Conservation (phyloP, 2,888 invertebrate genomes). For the Therioaphis trifolii region DNA sequence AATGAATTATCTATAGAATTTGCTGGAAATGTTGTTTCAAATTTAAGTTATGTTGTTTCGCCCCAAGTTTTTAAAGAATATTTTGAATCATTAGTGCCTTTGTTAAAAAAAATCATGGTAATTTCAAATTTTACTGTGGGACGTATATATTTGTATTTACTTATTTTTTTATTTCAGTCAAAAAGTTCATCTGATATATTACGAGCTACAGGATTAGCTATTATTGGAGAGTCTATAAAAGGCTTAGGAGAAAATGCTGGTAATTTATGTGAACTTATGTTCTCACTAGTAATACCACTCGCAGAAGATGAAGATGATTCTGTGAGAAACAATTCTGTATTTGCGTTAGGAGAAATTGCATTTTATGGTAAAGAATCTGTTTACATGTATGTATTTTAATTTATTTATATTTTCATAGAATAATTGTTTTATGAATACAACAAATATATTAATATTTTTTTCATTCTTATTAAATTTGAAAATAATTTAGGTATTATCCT, state of each 20-base stretch:
- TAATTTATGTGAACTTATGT: constrained; percentile 71
- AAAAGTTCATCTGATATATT: constrained; percentile 64
- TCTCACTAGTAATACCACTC: constrained; percentile 75
- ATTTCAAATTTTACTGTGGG: not conserved
- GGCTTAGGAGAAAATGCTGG: constrained; percentile 71
- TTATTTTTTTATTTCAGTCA: constrained; percentile 24
- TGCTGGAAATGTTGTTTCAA: constrained; percentile 51
- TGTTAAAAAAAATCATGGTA: constrained; percentile 59
- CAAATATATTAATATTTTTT: not conserved
- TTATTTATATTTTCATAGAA: not conserved
- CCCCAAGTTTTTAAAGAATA: constrained; percentile 41
- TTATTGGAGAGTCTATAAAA: constrained; percentile 79
- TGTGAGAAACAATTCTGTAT: constrained; percentile 82
- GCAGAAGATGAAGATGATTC: constrained; percentile 76
- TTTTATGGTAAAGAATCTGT: constrained; percentile 76
- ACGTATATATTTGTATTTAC: no score
- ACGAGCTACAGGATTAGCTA: constrained; percentile 79
- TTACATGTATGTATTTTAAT: constrained; percentile 66
- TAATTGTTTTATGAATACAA: not conserved
- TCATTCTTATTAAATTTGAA: no score
- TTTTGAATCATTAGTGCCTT: constrained; percentile 36
- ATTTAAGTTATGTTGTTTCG: constrained; percentile 54
- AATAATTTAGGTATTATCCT: constrained; percentile 72
- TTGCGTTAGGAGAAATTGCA: constrained; percentile 80
- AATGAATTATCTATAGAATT: constrained; percentile 55